Evolutionary conservation across 2,888 invertebrate species (phyloP).

Genomic region (Neoscelio sp.): DNA sequence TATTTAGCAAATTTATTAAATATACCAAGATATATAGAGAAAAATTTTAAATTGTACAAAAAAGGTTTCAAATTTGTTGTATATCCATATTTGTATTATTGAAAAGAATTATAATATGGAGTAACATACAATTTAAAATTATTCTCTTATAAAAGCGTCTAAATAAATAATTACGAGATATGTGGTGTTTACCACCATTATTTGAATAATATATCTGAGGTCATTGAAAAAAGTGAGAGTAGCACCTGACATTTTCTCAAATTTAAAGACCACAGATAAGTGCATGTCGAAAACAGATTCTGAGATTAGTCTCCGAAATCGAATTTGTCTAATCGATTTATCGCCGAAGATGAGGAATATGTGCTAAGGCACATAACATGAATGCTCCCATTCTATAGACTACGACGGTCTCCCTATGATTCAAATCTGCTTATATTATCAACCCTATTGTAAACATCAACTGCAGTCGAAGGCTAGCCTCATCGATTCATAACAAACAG

Average conservation of each 20-base stretch:
- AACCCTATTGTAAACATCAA: slow-evolving; percentile 69
- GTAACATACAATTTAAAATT: too few species aligned
- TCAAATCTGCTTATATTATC: slow-evolving; percentile 72
- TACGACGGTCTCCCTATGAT: slow-evolving; percentile 36
- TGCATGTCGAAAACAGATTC: slow-evolving; percentile 30
- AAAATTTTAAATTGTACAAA: too few species aligned
- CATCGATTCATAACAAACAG: slow-evolving; percentile 51
- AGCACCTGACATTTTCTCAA: slow-evolving; percentile 12
- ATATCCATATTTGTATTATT: too few species aligned
- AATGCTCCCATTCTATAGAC: slow-evolving; percentile 40
- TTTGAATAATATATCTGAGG: not conserved
- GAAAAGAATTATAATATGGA: too few species aligned
- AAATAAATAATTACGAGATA: not conserved
- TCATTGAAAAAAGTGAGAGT: not conserved
- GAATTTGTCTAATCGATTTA: slow-evolving; percentile 35
- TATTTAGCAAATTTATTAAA: too few species aligned
- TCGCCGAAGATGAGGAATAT: slow-evolving; percentile 21
- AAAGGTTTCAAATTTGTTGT: too few species aligned
- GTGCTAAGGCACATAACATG: slow-evolving; percentile 70
- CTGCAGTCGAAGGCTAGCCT: slow-evolving; percentile 63
- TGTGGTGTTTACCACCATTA: not conserved
- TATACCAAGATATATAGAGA: too few species aligned
- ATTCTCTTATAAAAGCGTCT: not conserved
- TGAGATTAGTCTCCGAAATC: slow-evolving; percentile 29
- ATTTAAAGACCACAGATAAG: slow-evolving; percentile 8